Percentiles rank a stretch among this genome's conserved stretches.
These are phyloP conservation scores for Paracyprichromis sp. DNA, from an alignment of 2,113 vertebrate species.

Conservation along the genomic window DNA sequence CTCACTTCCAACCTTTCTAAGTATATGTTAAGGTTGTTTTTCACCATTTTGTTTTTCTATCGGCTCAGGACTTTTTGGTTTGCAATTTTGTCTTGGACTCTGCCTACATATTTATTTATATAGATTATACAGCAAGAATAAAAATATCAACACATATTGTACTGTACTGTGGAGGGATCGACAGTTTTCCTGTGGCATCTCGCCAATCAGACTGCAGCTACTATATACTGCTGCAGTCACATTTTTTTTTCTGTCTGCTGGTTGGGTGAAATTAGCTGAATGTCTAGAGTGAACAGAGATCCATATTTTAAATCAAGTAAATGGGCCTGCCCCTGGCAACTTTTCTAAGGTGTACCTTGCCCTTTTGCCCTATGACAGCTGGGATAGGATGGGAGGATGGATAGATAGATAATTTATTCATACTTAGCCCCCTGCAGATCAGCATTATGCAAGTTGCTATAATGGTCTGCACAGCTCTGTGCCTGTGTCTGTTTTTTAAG, in stretches of 20 bases:
- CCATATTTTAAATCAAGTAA: neutral
- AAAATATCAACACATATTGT: neutral
- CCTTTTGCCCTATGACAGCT: neutral
- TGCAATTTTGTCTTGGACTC: neutral
- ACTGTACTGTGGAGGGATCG: neutral
- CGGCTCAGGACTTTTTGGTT: neutral
- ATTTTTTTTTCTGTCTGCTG: neutral
- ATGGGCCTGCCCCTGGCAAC: neutral
- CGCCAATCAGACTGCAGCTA: neutral
- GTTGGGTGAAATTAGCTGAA: neutral
- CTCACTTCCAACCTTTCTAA: neutral
- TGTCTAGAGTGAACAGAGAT: neutral
- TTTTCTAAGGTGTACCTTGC: neutral
- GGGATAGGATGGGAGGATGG: neutral
- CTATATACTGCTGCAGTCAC: neutral
- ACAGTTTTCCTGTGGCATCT: neutral
- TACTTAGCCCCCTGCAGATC: neutral
- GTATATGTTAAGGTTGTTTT: neutral
- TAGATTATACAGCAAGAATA: neutral
- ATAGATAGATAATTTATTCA: neutral
- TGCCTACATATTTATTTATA: neutral
- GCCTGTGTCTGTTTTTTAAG: neutral
- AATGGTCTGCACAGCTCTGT: neutral
- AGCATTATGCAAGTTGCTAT: neutral
- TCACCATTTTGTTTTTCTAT: neutral